Evolutionary conservation across 2,797 vertebrate genomes (phyloP).

Genomic region (Sebastes steindachneri): DNA sequence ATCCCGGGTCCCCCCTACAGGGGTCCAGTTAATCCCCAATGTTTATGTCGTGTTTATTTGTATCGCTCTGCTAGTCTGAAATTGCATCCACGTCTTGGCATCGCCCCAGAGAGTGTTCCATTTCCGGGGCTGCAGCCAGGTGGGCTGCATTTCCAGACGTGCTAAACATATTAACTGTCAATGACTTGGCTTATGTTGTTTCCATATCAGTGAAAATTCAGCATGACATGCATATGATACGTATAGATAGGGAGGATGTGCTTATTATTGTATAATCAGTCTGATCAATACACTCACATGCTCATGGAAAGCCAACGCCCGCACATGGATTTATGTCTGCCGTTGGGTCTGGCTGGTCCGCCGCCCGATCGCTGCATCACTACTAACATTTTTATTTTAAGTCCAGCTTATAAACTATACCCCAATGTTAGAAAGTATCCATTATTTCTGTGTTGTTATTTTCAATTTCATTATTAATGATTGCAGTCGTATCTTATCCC

Average conservation of each 20-base stretch:
- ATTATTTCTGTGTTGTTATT: not conserved
- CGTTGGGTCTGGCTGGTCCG: not conserved
- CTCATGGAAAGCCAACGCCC: no score
- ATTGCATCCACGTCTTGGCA: not conserved
- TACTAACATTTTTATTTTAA: not conserved
- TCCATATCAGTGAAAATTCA: not conserved
- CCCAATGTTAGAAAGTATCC: not conserved
- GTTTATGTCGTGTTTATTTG: not conserved
- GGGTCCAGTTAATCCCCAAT: not conserved
- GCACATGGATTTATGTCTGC: no score
- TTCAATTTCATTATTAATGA: not conserved
- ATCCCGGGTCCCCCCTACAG: no score
- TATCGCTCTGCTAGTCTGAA: not conserved
- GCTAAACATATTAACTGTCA: not conserved
- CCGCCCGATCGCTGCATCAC: not conserved
- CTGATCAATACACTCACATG: no score
- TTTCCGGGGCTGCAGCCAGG: not conserved
- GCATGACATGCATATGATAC: not conserved
- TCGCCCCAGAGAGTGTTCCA: not conserved
- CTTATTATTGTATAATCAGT: not conserved
- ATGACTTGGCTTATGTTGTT: not conserved
- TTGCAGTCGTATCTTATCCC: not conserved
- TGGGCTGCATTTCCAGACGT: not conserved
- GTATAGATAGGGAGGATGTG: no score
- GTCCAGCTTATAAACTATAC: not conserved